Evolutionary conservation across 2,888 invertebrate genomes (phyloP).

Genomic region (Sarcophaga carnaria): DNA sequence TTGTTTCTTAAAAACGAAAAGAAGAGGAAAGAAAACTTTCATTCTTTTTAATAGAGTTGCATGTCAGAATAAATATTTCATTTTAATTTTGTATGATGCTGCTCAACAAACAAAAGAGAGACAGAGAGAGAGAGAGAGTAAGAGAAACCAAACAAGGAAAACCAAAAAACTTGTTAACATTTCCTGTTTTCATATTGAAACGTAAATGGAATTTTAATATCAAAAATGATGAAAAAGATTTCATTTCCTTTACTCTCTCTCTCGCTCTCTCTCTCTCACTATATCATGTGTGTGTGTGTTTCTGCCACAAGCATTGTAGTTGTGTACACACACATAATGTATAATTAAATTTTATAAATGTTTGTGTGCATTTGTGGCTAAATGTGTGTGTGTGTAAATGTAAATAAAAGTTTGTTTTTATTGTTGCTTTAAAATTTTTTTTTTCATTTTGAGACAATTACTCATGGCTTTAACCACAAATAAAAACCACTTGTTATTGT

Average conservation of each 20-base stretch:
- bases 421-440: slow-evolving; percentile 28
- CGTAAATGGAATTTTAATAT: not conserved
- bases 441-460: slow-evolving; percentile 44
- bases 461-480: slow-evolving; percentile 57
- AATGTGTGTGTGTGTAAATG: not conserved
- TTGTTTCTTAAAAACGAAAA: too few species aligned
- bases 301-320: not conserved
- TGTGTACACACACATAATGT: not conserved
- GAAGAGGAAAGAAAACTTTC: not conserved
- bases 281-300: too few species aligned
- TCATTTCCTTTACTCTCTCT: not conserved
- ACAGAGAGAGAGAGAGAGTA: too few species aligned
- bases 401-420: slow-evolving; percentile 3
- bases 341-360: not conserved
- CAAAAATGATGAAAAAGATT: not conserved
- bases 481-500: slow-evolving; percentile 66
- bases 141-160: not conserved
- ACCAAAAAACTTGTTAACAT: not conserved
- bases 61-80: not conserved
- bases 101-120: too few species aligned
- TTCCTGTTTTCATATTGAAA: not conserved
- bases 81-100: not conserved
- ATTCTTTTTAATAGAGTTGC: not conserved
- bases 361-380: not conserved
- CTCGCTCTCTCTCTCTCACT: too few species aligned